phyloP scores from a whole-genome alignment of 1,140 invertebrate genomes.

The Saccostrea echinata region DNA sequence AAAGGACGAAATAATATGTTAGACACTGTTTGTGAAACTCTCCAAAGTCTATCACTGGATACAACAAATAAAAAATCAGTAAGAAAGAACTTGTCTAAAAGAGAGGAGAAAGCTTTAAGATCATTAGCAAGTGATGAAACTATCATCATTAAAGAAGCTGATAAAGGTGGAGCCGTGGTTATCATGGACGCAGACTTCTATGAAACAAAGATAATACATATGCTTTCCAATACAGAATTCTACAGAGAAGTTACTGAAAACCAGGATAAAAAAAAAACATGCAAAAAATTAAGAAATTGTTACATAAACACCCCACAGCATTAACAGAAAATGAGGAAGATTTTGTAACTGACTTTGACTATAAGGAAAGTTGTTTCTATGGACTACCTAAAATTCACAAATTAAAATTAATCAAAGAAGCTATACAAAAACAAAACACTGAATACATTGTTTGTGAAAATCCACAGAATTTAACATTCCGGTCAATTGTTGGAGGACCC shows the following conservation, averaged over 20 bases:
- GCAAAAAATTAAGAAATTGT: background rate
- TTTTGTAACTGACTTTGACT: background rate
- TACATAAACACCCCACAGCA: background rate
- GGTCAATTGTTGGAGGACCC: too few species aligned
- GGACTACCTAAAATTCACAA: background rate
- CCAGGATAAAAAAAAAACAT: background rate
- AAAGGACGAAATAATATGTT: background rate
- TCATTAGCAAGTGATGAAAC: too few species aligned
- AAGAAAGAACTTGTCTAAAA: too few species aligned
- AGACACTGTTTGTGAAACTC: background rate
- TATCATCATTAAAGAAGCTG: too few species aligned
- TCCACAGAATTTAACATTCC: too few species aligned
- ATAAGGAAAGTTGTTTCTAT: background rate
- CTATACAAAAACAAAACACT: background rate
- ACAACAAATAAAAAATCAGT: too few species aligned
- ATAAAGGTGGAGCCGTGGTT: too few species aligned
- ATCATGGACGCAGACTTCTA: background rate
- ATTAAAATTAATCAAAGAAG: constrained; percentile 10
- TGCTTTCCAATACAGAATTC: background rate
- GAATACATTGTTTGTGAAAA: too few species aligned
- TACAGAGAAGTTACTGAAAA: background rate
- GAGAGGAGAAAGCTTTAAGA: too few species aligned
- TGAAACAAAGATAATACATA: background rate
- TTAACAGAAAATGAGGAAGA: background rate
- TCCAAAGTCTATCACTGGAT: too few species aligned